Conservation (phyloP, 30 jellyfish, hydroid and myxozoan species). For the Mastigias papua region DNA sequence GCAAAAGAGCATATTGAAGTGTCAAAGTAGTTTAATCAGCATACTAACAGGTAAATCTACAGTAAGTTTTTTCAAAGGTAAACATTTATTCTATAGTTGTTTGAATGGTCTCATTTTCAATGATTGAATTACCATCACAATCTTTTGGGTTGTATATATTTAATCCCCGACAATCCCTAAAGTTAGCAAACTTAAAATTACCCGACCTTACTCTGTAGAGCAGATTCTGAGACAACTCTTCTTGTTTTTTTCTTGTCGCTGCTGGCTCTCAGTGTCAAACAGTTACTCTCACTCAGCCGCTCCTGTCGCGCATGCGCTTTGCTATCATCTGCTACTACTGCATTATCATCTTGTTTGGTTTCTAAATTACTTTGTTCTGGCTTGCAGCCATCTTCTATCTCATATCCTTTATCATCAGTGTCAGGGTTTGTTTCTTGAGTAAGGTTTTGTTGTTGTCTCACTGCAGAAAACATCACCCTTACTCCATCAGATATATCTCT, state of each 20-base stretch:
- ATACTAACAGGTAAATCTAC: too few relatives aligned
- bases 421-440: background rate
- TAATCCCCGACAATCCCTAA: background rate
- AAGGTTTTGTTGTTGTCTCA: conserved; percentile 35
- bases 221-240: conserved; percentile 47
- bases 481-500: conserved; percentile 36
- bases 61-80: too few relatives aligned
- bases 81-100: too few relatives aligned
- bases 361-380: background rate
- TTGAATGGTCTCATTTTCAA: too few relatives aligned
- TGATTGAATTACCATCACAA: too few relatives aligned
- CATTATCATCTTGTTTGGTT: background rate
- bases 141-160: background rate
- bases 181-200: background rate
- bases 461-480: conserved; percentile 37
- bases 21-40: too few relatives aligned
- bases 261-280: background rate
- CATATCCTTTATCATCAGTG: background rate
- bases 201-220: conserved; percentile 21
- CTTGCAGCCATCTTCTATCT: conserved; percentile 1
- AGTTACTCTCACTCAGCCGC: background rate
- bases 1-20: too few relatives aligned
- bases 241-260: conserved; percentile 17
- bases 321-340: background rate
- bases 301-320: background rate